Percentiles rank a stretch among this genome's conserved stretches.
Conservation (phyloP, 2,797 vertebrate species). For the Tragelaphus oryx region DNA sequence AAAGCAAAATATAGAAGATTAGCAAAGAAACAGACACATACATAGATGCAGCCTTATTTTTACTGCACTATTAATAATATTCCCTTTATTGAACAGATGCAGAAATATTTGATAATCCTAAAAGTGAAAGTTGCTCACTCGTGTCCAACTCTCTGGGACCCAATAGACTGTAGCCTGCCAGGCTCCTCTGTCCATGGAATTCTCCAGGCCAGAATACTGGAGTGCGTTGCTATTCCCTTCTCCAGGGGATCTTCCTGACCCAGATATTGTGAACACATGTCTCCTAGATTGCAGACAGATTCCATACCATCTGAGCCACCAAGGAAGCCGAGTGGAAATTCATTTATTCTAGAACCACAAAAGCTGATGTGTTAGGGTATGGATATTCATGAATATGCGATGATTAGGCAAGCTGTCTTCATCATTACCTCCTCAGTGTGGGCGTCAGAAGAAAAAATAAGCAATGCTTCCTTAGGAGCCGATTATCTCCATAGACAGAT, state of each 20-base stretch:
- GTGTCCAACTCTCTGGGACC: background rate
- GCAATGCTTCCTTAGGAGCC: background rate
- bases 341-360: background rate
- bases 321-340: background rate
- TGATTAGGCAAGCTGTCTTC: background rate
- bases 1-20: slow-evolving; percentile 20
- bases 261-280: background rate
- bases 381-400: background rate
- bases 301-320: background rate
- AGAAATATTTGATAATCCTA: slow-evolving; percentile 4
- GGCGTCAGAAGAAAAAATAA: background rate
- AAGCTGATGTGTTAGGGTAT: background rate
- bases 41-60: background rate
- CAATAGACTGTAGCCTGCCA: background rate
- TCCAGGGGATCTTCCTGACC: background rate
- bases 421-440: background rate
- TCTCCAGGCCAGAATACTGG: background rate
- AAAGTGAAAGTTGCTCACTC: background rate
- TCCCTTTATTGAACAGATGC: background rate
- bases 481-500: background rate
- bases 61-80: background rate
- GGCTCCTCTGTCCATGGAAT: background rate
- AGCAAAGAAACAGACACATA: background rate
- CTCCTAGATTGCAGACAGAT: background rate
- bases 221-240: background rate